Conservation (phyloP, 2,888 invertebrate species). For the Aphodius sticticus region DNA sequence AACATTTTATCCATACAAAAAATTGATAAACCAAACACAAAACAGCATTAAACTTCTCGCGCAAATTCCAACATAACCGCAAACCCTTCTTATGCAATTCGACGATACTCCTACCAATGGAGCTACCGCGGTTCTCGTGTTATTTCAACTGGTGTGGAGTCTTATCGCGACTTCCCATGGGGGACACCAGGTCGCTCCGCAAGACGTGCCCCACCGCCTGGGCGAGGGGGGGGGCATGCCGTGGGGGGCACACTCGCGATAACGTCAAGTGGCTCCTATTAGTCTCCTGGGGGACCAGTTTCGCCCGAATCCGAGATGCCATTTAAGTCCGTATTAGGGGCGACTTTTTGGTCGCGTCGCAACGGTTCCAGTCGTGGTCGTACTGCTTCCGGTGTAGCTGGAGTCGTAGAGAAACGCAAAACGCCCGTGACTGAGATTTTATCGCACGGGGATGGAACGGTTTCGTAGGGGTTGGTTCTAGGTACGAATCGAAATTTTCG, state of each 20-base stretch:
- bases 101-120: not conserved
- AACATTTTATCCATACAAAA: too few species aligned
- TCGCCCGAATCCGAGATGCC: slow-evolving; percentile 8
- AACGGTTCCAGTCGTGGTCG: not conserved
- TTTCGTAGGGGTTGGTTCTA: not conserved
- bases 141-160: not conserved
- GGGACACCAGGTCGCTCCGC: not conserved
- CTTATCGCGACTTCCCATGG: slow-evolving; percentile 12
- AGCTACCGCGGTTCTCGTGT: not conserved
- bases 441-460: not conserved
- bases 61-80: not conserved
- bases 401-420: not conserved
- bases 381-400: not conserved
- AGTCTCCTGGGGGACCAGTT: slow-evolving; percentile 18
- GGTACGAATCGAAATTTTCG: too few species aligned
- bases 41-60: too few species aligned
- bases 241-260: slow-evolving; percentile 5
- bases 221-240: slow-evolving; percentile 5
- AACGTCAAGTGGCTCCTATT: slow-evolving; percentile 21
- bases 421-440: slow-evolving; percentile 12
- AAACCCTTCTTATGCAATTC: not conserved
- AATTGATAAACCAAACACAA: too few species aligned
- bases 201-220: slow-evolving; percentile 18
- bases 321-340: slow-evolving; percentile 17
- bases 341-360: slow-evolving; percentile 23